Base-by-base conservation (phyloP, 2,113 vertebrate species). In the Mesocricetus auratus region DNA sequence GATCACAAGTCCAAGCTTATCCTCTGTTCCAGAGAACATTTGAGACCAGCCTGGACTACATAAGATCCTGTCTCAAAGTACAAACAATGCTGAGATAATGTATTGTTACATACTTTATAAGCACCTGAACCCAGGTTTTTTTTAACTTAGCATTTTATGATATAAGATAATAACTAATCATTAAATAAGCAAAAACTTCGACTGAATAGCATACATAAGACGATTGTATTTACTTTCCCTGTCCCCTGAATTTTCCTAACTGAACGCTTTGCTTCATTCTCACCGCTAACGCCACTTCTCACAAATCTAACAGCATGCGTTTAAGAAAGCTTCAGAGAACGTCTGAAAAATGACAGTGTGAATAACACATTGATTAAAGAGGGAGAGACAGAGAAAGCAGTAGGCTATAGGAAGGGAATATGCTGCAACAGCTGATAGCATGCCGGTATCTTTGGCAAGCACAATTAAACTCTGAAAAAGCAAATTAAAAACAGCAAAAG, bases 401-500 rank as follows among this genome's bases (percentile, higher is more conserved):
- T 29, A 42, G 74, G 22, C 33, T 33, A 64, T 13, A 69, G 39
- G 16, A 42, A 66, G 62, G 73, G 42, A 75, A 94, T 26, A 85
- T 12, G 9, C 10, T 42, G 71, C n/a, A 87, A 71, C 21, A 58
- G 81, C n/a, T 85, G 5, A 22, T 53, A 92, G 91, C 36, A 68
- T 71, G n/a, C 50, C 21, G 15, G 4, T 71, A 11, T 88, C 62
- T 83, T 92, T 78, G 47, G 42, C 66, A 93, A 96, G 93, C 77
- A 93, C n/a, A 33, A 47, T 86, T 86, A 93, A 93, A 93, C 90
- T 93, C 87, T 86, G 42, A 21, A 17, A 91, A 91, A 95, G 71
- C 16, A 89, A 68, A 74, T 50, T 42, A 47, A 89, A 89, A 86
- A 91, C 29, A 86, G 36, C 22, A 73, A 56, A 86, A 81, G 16